These are phyloP conservation scores for Artibeus jamaicensis DNA, from an alignment of 2,797 vertebrate genomes.

Conservation along the genomic window DNA sequence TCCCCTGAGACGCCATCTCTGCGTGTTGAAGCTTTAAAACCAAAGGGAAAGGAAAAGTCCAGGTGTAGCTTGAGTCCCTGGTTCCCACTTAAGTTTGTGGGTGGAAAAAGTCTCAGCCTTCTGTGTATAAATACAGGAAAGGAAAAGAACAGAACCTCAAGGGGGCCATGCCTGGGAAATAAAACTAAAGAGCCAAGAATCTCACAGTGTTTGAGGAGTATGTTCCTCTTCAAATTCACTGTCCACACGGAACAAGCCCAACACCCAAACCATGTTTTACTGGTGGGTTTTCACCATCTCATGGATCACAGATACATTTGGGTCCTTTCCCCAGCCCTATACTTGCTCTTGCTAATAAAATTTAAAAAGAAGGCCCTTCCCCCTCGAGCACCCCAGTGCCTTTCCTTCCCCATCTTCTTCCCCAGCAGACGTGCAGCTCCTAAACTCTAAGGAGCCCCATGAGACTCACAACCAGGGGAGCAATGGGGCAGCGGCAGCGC, in stretches of 20 bases:
- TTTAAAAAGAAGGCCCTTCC: background rate
- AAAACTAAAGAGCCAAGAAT: background rate
- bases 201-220: accelerated
- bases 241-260: background rate
- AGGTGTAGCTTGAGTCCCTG: accelerated
- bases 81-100: accelerated
- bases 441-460: no score
- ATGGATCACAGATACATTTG: accelerated
- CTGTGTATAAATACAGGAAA: accelerated
- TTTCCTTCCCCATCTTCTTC: background rate
- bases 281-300: accelerated
- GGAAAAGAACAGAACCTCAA: accelerated
- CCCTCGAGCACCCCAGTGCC: no score
- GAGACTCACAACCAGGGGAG: background rate
- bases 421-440: background rate
- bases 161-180: background rate
- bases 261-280: accelerated
- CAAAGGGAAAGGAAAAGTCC: background rate
- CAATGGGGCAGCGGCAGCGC: background rate
- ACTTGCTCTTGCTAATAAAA: background rate
- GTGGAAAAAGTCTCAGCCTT: no score
- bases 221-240: background rate
- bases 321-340: no score
- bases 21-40: background rate
- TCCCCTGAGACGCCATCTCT: background rate